Base-by-base conservation (phyloP, 2,113 vertebrate genomes). In the Isurus oxyrinchus region DNA sequence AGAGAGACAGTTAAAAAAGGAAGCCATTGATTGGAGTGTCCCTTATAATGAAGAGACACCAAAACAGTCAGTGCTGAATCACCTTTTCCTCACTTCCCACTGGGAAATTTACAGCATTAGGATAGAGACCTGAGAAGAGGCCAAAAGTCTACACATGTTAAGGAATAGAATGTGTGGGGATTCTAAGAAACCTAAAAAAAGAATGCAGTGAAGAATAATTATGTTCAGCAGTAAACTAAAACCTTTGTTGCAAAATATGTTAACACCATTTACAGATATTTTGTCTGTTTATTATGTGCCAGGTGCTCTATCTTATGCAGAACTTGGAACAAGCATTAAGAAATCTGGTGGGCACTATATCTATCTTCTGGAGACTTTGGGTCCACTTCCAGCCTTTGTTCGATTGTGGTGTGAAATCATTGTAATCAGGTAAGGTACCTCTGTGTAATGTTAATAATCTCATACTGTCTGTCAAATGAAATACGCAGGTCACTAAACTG, bases 271-370 rank as follows among this genome's bases (percentile, higher is more conserved):
- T 40, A 40, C 5, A 6, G n/a, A 66, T 19, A 2, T 95, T 55
- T 76, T 95, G 13, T 72, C 49, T 53, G 1, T 55, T 67, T 67
- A 10, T 63, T 19, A 19, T 35, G 59, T 40, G 69, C 63, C 88
- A 99, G 99, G 99, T 96, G 98, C 98, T 91, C 96, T 99, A 96
- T 98, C 98, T 86, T 99, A 98, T n/a, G 99, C 99, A 96, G 99
- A 99, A 96, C 98, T 99, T 96, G 98, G 98, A 44, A 99, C 99
- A 96, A 98, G 96, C 96, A 99, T 99, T 96, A 98, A 97, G 21
- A 99, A 99, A 97, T 99, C 99, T 13, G 98, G 96, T 61, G 96
- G 96, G 31, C 96, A 96, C 35, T 99, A 99, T 97, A 98, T 98
- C 57, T 99, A 99, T 76, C 97, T 99, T 6, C 97, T 98, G 97